These are phyloP conservation scores for Criorhina ranunculi DNA, from an alignment of 2,888 invertebrate genomes.

Conservation along the genomic window DNA sequence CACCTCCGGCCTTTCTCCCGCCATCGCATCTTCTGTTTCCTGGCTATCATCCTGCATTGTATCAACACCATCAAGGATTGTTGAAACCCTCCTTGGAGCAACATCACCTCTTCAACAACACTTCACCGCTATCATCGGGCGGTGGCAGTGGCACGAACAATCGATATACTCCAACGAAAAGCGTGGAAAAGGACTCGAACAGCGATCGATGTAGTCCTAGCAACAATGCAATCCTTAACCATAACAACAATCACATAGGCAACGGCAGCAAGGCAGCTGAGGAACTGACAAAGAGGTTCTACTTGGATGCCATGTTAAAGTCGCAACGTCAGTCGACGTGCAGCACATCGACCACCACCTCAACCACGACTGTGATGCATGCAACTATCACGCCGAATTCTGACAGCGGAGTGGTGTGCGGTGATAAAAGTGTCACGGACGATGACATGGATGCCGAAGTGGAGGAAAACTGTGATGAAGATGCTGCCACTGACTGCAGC, in stretches of 20 bases:
- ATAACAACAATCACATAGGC: slow-evolving; percentile 83
- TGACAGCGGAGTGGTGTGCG: slow-evolving; percentile 82
- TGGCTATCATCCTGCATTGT: slow-evolving; percentile 87
- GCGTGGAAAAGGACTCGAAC: slow-evolving; percentile 73
- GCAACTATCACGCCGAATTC: slow-evolving; percentile 82
- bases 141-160: slow-evolving; percentile 77
- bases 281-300: slow-evolving; percentile 89
- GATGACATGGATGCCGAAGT: slow-evolving; percentile 78
- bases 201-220: slow-evolving; percentile 69
- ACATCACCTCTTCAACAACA: slow-evolving; percentile 81
- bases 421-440: slow-evolving; percentile 79
- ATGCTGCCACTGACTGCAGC: slow-evolving; percentile 82
- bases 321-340: slow-evolving; percentile 86
- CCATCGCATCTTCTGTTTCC: slow-evolving; percentile 87
- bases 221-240: slow-evolving; percentile 82
- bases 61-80: slow-evolving; percentile 84
- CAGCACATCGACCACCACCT: slow-evolving; percentile 78
- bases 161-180: slow-evolving; percentile 79
- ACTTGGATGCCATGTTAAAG: slow-evolving; percentile 90
- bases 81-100: slow-evolving; percentile 83
- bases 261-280: slow-evolving; percentile 87
- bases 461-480: slow-evolving; percentile 67
- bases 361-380: slow-evolving; percentile 73
- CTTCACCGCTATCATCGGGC: slow-evolving; percentile 50
- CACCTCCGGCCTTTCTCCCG: slow-evolving; percentile 87